Base-by-base conservation (phyloP, 1,140 invertebrate species). In the Trichogramma pretiosum region DNA sequence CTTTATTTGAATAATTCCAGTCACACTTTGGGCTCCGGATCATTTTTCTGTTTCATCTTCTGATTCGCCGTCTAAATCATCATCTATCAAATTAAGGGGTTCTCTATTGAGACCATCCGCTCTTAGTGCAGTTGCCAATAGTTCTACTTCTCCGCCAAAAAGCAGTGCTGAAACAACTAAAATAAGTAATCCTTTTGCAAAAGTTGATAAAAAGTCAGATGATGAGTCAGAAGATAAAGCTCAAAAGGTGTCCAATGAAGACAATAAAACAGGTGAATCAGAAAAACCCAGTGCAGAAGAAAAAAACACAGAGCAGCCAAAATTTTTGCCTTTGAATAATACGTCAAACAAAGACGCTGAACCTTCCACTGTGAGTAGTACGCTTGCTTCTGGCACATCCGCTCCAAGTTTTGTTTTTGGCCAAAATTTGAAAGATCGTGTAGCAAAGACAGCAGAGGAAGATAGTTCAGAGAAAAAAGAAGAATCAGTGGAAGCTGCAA, bases 371-470 rank as follows among this genome's bases (percentile, higher is more conserved):
- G 57, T 62, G 55, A 62, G 63, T 61, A 65, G 52, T 53, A 41
- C 62, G 1, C 55, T 65, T 7, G 46, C 60, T 9, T 49, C 65
- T 1, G 64, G 64, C 47, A 50, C 65, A 2, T 70, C 72, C 3
- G 64, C 65, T 9, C 62, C 76, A 23, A 78, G 78, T 38, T 93
- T 92, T 76, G 82, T 94, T 5, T 94, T 94, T 71, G 90, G 90
- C n/a, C 87, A 92, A 62, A 92, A 92, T 72, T 74, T 94, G 28
- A 84, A 88, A 63, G 87, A 91, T 55, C 76, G 88, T 53, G 89
- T 89, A 14, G 74, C 83, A 14, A 73, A 72, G 0, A 68, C 72
- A 22, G 77, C 63, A 46, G 70, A 77, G 33, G 63, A 62, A 34
- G 70, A 72, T 35, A 64, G 61, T 19, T 35, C 57, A 2, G 62